A percentile compares a stretch with the other conserved stretches of the same genome.
Conservation (phyloP, 2,888 invertebrate species). For the Eucriotettix oculatus region DNA sequence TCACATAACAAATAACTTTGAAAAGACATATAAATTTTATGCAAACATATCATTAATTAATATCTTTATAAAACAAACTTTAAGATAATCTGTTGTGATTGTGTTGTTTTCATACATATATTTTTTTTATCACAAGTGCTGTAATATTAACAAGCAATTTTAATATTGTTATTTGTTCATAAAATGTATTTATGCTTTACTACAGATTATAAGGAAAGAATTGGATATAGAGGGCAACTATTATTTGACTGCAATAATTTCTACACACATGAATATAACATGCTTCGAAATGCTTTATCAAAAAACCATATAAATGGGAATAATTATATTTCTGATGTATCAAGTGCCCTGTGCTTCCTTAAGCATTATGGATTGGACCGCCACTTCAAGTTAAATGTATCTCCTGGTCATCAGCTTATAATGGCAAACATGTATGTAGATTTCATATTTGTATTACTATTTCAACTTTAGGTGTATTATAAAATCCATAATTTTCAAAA, state of each 20-base stretch:
- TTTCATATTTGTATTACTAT: neutral
- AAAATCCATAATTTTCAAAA: no score
- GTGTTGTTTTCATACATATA: no score
- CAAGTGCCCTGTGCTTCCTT: conserved; percentile 42
- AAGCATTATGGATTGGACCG: conserved; percentile 40
- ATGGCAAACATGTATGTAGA: conserved; percentile 43
- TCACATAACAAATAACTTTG: no score
- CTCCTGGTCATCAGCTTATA: conserved; percentile 42
- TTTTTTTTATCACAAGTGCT: no score
- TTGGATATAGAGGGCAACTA: conserved; percentile 41
- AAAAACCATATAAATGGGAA: conserved; percentile 11
- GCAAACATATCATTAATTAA: no score
- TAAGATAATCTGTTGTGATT: no score
- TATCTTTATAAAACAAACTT: no score
- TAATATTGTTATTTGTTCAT: neutral
- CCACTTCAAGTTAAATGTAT: conserved; percentile 42
- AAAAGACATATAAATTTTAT: no score
- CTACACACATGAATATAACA: no score
- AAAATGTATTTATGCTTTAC: neutral
- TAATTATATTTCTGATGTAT: conserved; percentile 45
- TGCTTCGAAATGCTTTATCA: neutral
- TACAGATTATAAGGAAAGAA: conserved; percentile 41
- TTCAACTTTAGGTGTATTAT: no score
- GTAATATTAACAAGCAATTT: neutral
- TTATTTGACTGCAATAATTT: conserved; percentile 27